Conservation (phyloP, 2,113 vertebrate genomes). For the Spea bombifrons region DNA sequence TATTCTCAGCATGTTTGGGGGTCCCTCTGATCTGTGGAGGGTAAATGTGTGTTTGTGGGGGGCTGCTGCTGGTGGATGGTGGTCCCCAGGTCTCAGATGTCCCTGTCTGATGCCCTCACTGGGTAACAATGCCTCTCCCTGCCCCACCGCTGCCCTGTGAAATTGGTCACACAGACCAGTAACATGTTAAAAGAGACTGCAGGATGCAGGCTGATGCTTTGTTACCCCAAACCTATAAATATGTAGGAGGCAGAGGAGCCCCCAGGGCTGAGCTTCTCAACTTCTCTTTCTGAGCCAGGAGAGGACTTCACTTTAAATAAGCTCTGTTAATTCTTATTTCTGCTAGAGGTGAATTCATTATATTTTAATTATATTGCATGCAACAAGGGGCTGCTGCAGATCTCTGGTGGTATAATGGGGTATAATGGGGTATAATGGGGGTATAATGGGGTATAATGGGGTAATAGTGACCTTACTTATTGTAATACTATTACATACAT, state of each 20-base stretch:
- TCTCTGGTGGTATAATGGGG: background rate
- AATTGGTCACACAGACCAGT: constrained; percentile 42
- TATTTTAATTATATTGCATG: background rate
- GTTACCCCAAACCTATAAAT: background rate
- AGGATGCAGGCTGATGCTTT: constrained; percentile 8
- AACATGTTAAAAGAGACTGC: constrained; percentile 32
- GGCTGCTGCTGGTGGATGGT: constrained; percentile 31
- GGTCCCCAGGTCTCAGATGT: constrained; percentile 52
- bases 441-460: too few relatives aligned
- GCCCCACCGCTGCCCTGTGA: constrained; percentile 53
- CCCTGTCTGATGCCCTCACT: constrained; percentile 49
- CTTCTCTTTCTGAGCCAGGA: background rate
- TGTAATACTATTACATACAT: too few relatives aligned
- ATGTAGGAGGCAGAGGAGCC: background rate
- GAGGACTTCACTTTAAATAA: background rate
- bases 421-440: too few relatives aligned
- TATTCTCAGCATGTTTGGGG: too few relatives aligned
- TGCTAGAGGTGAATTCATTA: background rate
- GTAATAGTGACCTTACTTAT: too few relatives aligned
- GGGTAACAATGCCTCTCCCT: constrained; percentile 25
- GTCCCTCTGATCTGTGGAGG: too few relatives aligned
- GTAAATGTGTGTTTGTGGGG: constrained; percentile 30
- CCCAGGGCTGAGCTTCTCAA: constrained; percentile 1
- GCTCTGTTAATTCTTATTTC: background rate
- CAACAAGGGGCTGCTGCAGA: background rate